These are phyloP conservation scores for Troilus luridus DNA, from an alignment of 2,888 invertebrate genomes.

Conservation along the genomic window DNA sequence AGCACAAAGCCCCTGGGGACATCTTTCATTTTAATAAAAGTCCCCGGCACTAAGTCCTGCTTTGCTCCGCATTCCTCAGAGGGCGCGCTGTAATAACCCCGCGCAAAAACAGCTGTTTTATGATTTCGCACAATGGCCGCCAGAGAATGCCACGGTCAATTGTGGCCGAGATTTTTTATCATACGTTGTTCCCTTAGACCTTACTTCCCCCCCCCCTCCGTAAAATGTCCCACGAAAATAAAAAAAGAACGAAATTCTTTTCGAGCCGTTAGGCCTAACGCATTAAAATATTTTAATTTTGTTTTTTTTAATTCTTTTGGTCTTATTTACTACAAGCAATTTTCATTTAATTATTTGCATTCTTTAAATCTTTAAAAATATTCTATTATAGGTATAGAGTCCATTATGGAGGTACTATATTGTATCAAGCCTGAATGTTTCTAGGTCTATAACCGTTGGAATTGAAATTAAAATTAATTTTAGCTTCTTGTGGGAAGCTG, in stretches of 20 bases:
- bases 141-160: not conserved
- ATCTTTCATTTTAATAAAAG: conserved; percentile 32
- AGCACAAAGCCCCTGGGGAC: not conserved
- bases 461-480: too few species aligned
- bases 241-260: not conserved
- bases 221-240: not conserved
- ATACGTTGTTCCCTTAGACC: not conserved
- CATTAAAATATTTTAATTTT: not conserved
- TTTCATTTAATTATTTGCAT: not conserved
- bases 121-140: not conserved
- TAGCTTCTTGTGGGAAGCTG: too few species aligned
- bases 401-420: too few species aligned
- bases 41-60: not conserved
- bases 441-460: too few species aligned
- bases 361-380: not conserved
- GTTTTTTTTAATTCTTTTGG: too few species aligned
- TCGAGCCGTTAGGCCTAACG: conserved; percentile 2
- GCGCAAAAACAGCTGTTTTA: not conserved
- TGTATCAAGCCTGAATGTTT: too few species aligned
- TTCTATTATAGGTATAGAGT: too few species aligned
- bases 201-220: not conserved
- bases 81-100: not conserved
- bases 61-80: not conserved
- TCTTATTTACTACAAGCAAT: too few species aligned
- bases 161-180: not conserved